Evolutionary conservation across 2,113 vertebrate genomes (phyloP).

Genomic region (Burhinus bistriatus): DNA sequence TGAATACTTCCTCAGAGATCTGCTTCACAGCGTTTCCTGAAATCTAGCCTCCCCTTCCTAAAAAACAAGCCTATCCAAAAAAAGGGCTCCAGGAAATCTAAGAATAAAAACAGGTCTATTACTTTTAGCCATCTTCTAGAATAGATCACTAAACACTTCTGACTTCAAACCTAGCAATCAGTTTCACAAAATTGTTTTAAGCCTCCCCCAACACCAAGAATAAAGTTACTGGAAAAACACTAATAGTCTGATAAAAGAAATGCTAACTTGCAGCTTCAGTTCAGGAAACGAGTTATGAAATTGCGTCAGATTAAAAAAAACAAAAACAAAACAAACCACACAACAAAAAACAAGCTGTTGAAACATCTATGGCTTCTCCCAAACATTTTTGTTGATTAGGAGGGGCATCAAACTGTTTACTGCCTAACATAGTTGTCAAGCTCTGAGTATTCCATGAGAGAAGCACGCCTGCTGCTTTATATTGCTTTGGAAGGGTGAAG

Average conservation of each 20-base stretch:
- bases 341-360: neutral
- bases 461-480: neutral
- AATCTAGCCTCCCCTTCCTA: neutral
- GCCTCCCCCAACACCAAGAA: neutral
- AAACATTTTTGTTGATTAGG: neutral
- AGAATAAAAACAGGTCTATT: neutral
- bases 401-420: neutral
- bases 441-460: neutral
- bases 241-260: neutral
- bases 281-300: neutral
- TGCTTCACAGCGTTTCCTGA: neutral
- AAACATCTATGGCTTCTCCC: neutral
- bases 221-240: neutral
- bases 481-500: neutral
- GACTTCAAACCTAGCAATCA: neutral
- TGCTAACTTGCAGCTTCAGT: neutral
- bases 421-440: neutral
- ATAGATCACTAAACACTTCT: neutral
- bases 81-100: neutral
- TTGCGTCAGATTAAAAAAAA: neutral
- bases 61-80: neutral
- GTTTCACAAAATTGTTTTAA: neutral
- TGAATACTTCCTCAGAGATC: neutral
- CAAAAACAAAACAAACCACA: neutral
- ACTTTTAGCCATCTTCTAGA: neutral